Percentiles rank a stretch among this genome's conserved stretches.
Conservation (phyloP, 2,888 invertebrate species). For the Tachystola acroxantha region DNA sequence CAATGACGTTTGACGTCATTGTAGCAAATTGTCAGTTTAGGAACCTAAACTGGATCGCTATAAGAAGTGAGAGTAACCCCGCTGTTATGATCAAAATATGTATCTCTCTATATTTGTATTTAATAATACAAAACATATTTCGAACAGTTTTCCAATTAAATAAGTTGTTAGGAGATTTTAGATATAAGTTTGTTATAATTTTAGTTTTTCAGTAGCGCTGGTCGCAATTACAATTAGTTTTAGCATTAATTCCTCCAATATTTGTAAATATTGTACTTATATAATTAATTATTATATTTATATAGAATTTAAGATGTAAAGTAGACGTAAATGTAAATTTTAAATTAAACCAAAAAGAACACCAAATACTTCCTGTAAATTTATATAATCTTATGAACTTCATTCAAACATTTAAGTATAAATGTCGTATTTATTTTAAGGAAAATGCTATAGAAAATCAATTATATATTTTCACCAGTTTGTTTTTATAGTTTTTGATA, state of each 20-base stretch:
- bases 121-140: too few species aligned
- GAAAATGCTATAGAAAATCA: conserved; percentile 15
- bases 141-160: neutral
- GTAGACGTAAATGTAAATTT: conserved; percentile 19
- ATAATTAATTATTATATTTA: conserved; percentile 22
- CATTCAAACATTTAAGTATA: conserved; percentile 29
- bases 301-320: conserved; percentile 19
- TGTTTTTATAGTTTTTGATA: neutral
- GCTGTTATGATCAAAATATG: too few species aligned
- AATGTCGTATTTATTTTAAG: conserved; percentile 20
- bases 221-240: conserved; percentile 15
- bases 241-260: neutral
- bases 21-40: too few species aligned
- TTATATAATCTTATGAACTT: conserved; percentile 64
- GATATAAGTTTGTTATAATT: neutral
- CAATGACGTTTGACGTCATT: too few species aligned
- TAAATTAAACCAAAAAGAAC: conserved; percentile 47
- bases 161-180: conserved; percentile 1
- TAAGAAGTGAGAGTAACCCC: too few species aligned
- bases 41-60: too few species aligned
- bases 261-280: conserved; percentile 16
- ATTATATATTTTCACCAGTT: neutral
- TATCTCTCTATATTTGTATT: too few species aligned
- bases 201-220: conserved; percentile 16
- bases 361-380: conserved; percentile 63